Evolutionary conservation across 2,797 vertebrate genomes (phyloP).

Genomic region (Sebastes minor): DNA sequence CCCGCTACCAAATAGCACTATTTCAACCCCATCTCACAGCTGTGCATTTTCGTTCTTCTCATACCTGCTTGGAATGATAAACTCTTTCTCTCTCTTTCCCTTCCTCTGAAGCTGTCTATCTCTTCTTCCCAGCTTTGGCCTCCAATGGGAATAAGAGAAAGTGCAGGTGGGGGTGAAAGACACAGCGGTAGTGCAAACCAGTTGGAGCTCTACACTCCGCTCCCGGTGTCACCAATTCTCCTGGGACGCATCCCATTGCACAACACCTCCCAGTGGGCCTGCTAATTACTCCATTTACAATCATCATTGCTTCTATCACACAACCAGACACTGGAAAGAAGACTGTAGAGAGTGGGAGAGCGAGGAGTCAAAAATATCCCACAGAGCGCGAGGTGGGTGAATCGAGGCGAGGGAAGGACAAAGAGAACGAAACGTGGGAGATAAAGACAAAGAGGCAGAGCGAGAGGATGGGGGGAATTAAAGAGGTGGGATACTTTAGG

Average conservation of each 20-base stretch:
- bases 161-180: constrained; percentile 43
- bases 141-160: constrained; percentile 56
- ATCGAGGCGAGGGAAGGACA: constrained; percentile 31
- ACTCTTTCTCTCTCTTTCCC: constrained; percentile 21
- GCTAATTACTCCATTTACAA: constrained; percentile 88
- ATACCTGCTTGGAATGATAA: constrained; percentile 76
- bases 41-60: constrained; percentile 59
- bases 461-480: neutral
- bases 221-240: constrained; percentile 80
- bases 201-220: constrained; percentile 34
- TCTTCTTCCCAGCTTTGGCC: constrained; percentile 40
- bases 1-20: constrained; percentile 53
- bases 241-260: constrained; percentile 78
- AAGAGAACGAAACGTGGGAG: constrained; percentile 31
- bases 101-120: constrained; percentile 62
- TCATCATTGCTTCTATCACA: constrained; percentile 85
- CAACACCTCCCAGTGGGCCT: constrained; percentile 80
- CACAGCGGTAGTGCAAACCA: constrained; percentile 21
- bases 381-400: constrained; percentile 19
- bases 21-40: constrained; percentile 59
- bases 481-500: neutral
- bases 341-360: constrained; percentile 5
- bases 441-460: constrained; percentile 41
- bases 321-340: constrained; percentile 49
- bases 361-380: constrained; percentile 29